Evolutionary conservation across 2,888 invertebrate genomes (phyloP).

Genomic region (Neuroscelio doddi): DNA sequence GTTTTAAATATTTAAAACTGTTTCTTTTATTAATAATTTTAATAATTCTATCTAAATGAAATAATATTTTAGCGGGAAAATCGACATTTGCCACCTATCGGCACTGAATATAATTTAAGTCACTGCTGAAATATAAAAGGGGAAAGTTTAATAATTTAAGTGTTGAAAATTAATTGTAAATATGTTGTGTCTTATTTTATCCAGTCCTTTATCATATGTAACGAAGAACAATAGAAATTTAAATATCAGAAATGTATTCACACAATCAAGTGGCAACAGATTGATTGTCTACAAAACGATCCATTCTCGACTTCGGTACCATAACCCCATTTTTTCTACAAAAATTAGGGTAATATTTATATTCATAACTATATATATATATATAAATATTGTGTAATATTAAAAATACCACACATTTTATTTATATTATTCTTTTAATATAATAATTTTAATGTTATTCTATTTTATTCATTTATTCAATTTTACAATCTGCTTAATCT

Average conservation of each 20-base stretch:
- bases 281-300: conserved; percentile 6
- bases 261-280: conserved; percentile 1
- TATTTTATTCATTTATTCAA: no score
- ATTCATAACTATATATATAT: conserved; percentile 5
- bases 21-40: no score
- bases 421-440: background rate
- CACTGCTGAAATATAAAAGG: no score
- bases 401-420: background rate
- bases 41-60: no score
- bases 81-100: no score
- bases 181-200: conserved; percentile 7
- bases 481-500: background rate
- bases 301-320: background rate
- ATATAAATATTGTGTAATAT: conserved; percentile 1
- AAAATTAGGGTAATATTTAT: conserved; percentile 34
- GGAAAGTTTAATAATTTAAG: no score
- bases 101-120: no score
- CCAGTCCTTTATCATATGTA: background rate
- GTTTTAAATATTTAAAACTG: no score
- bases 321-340: conserved; percentile 25
- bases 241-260: conserved; percentile 2
- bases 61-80: no score
- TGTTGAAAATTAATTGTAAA: conserved; percentile 4
- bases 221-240: background rate
- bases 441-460: background rate